Evolutionary conservation across 2,888 invertebrate species (phyloP).

Genomic region (Rosalia funebris): DNA sequence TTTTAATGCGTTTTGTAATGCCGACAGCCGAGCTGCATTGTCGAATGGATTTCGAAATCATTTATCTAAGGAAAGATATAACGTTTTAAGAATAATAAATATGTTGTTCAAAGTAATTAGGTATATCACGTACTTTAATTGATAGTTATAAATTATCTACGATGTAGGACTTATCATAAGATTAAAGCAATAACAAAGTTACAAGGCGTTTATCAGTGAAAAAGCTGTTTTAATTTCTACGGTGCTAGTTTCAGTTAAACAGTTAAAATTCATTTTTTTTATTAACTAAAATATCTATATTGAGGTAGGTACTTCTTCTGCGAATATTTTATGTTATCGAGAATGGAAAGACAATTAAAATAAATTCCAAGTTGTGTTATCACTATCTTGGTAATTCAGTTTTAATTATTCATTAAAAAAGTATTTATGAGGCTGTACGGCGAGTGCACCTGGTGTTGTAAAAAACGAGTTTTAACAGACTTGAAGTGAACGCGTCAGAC

Average conservation of each 20-base stretch:
- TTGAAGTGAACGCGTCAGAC: slow-evolving; percentile 27
- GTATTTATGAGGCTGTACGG: slow-evolving; percentile 21
- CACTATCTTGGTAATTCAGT: slow-evolving; percentile 14
- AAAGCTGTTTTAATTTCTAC: no score
- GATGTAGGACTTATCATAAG: no score
- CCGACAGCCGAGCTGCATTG: neutral
- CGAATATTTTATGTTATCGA: neutral
- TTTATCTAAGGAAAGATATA: neutral
- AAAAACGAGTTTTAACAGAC: slow-evolving; percentile 23
- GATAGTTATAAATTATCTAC: neutral
- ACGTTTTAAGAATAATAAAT: neutral
- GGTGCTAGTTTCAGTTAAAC: no score
- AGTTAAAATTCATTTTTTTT: no score
- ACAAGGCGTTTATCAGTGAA: no score
- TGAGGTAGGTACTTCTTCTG: no score
- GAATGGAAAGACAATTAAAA: neutral
- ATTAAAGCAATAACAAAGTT: no score
- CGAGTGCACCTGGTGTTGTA: slow-evolving; percentile 33
- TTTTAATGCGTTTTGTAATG: slow-evolving; percentile 4
- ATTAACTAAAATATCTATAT: no score
- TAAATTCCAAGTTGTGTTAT: slow-evolving; percentile 11
- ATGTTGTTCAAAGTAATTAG: neutral
- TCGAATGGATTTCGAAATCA: neutral
- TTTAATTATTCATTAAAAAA: slow-evolving; percentile 28
- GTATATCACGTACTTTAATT: neutral